A percentile compares a stretch with the other conserved stretches of the same genome.
Conservation (phyloP, 92 coral and sea anemone species). For the Phenganax stokvisi region DNA sequence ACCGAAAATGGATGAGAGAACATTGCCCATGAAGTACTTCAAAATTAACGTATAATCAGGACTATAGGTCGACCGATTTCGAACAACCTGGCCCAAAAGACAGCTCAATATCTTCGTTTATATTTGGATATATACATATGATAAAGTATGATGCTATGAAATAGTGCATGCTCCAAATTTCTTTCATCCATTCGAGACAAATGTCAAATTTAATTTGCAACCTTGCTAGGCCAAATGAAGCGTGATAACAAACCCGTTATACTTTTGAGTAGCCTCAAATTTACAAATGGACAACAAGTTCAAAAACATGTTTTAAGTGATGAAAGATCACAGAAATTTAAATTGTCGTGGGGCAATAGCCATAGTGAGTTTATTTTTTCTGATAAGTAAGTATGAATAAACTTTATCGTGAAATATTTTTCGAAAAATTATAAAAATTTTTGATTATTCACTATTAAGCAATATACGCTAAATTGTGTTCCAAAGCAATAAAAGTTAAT, state of each 20-base stretch:
- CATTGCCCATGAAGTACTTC: too few species aligned
- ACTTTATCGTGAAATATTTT: too few species aligned
- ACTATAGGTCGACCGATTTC: too few species aligned
- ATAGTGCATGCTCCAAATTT: background rate
- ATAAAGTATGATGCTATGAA: background rate
- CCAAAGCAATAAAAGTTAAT: background rate
- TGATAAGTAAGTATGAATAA: too few species aligned
- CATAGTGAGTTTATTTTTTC: too few species aligned
- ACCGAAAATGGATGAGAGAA: too few species aligned
- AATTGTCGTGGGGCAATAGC: background rate
- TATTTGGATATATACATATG: background rate
- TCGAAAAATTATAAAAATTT: too few species aligned
- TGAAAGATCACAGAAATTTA: background rate
- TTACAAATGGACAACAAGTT: background rate
- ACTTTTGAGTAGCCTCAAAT: background rate
- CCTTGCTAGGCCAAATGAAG: background rate
- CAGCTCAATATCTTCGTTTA: too few species aligned
- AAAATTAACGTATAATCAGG: too few species aligned
- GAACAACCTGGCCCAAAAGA: too few species aligned
- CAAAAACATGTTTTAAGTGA: background rate
- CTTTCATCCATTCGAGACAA: background rate
- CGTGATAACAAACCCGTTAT: constrained; percentile 10
- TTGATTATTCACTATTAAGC: too few species aligned
- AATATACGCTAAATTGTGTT: too few species aligned
- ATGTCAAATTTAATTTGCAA: background rate